Percentiles rank a stretch among this genome's conserved stretches.
Evolutionary conservation across 1,140 invertebrate species (phyloP).

Genomic region (Lasioglossum baleicum): DNA sequence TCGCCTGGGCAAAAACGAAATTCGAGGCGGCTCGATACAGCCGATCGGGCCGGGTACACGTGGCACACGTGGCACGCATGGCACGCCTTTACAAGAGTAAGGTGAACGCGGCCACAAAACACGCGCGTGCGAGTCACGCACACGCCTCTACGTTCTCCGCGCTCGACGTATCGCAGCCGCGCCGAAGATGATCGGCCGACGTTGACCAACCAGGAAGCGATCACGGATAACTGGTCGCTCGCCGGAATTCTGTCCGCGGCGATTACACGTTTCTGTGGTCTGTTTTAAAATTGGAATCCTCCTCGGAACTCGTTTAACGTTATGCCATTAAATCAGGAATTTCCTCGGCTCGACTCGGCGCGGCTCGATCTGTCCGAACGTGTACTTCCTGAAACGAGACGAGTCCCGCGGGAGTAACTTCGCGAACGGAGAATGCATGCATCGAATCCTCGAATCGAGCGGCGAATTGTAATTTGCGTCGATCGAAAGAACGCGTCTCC

Average conservation of each 20-base stretch:
- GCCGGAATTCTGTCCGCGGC: constrained; percentile 60
- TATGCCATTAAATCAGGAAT: constrained; percentile 35
- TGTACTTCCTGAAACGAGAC: not conserved
- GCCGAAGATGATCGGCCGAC: constrained; percentile 48
- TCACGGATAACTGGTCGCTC: constrained; percentile 61
- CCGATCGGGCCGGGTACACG: too few species aligned
- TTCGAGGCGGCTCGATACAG: too few species aligned
- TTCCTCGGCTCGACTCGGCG: not conserved
- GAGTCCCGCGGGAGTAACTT: not conserved
- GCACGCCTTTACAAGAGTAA: not conserved
- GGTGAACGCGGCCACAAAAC: not conserved
- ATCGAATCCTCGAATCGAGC: too few species aligned
- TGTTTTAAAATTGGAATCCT: constrained; percentile 49
- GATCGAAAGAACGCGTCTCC: too few species aligned
- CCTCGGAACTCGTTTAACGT: constrained; percentile 26
- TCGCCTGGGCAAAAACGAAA: too few species aligned
- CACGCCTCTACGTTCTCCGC: not conserved
- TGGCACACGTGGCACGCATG: not conserved
- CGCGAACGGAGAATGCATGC: not conserved
- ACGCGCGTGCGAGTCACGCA: not conserved
- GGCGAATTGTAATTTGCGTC: too few species aligned
- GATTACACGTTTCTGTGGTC: constrained; percentile 46
- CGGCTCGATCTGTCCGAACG: not conserved
- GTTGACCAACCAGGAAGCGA: constrained; percentile 66
- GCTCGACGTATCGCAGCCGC: not conserved